Evolutionary conservation across 2,113 vertebrate genomes (phyloP).

Genomic region (Eubucco bourcierii): DNA sequence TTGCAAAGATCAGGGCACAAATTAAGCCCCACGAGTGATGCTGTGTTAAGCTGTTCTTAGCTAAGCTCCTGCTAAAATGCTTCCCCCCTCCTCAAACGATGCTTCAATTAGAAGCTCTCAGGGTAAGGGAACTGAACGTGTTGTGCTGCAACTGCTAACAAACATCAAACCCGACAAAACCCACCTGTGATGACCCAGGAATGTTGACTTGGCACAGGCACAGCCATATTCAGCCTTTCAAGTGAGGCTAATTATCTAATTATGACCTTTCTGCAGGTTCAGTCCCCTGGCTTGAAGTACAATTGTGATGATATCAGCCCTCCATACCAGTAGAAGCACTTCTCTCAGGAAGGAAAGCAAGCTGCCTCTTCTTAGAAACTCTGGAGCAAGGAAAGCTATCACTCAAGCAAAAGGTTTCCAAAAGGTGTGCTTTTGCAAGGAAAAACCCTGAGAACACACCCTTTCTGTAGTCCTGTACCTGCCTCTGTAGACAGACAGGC

Average conservation of each 20-base stretch:
- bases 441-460: neutral
- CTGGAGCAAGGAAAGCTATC: neutral
- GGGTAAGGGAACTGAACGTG: neutral
- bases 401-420: neutral
- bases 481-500: neutral
- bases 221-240: neutral
- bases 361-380: neutral
- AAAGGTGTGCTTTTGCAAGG: neutral
- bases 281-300: neutral
- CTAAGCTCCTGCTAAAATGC: neutral
- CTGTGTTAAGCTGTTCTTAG: neutral
- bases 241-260: neutral
- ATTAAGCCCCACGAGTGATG: neutral
- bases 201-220: neutral
- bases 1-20: neutral
- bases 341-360: neutral
- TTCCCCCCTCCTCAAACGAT: neutral
- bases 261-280: neutral
- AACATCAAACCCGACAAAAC: neutral
- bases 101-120: neutral
- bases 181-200: neutral
- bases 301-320: neutral
- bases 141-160: neutral
- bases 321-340: rapidly evolving
- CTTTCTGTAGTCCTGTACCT: neutral